Base-by-base conservation (phyloP, 2,113 vertebrate genomes). In the Plotosus lineatus region DNA sequence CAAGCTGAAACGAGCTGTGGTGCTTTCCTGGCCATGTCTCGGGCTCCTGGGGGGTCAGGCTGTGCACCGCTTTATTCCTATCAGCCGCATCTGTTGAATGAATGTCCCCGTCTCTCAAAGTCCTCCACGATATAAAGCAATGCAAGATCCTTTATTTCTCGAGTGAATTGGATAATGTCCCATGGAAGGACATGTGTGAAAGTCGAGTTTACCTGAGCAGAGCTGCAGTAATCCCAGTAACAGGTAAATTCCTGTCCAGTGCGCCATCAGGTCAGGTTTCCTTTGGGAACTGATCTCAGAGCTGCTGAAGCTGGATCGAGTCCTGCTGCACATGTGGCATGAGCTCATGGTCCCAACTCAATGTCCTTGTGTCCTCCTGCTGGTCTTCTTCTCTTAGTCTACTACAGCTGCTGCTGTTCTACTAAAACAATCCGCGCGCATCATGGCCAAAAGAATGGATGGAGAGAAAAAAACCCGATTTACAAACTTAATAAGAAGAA, bases 131-230 rank as follows among this genome's bases (percentile, higher is more conserved):
- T 50, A 11, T 0, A 50, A 28, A n/a, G n/a, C n/a, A n/a, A 71
- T 10, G 6, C 3, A 50, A 26, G n/a, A 23, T 28, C 23, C 6
- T 17, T 48, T 2, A 48, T 8, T 7, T 69, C 42, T 48, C 4
- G n/a, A 21, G 44, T 19, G 6, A 15, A 69, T 8, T 8, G 6
- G 10, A 33, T 21, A 26, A 50, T 50, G 50, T 44, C 50, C 23
- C 66, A 44, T 12, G n/a, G 11, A n/a, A n/a, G n/a, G n/a, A n/a
- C n/a, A n/a, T n/a, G n/a, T n/a, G n/a, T n/a, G n/a, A n/a, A 31
- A 78, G 26, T 11, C 40, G 26, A 11, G 14, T 81, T 74, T 92
- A 93, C 92, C 92, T 92, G 92, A 85, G 83, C 81, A 92, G 83
- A 89, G 82, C 21, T 87, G 89, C 12, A 92, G 85, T 61, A 82